Evolutionary conservation across 2,113 vertebrate species (phyloP), one percentile per base, ranked within the genome.

Genomic region (Ranitomeya variabilis): DNA sequence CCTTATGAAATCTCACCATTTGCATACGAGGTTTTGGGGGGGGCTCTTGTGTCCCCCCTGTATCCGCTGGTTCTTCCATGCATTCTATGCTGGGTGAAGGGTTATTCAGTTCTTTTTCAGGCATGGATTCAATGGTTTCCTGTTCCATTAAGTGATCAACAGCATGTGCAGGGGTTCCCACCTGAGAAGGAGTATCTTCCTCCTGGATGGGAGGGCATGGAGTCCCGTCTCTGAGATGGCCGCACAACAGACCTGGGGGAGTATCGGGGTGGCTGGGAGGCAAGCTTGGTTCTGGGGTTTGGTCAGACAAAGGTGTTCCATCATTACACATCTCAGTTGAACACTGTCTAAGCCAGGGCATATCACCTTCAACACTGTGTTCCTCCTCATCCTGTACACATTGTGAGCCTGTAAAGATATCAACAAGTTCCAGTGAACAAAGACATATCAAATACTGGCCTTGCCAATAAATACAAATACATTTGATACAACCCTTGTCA

Each of bases 261-360:
- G 87, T 89, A 19, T 89, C 81, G n/a, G 87, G 81, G 52, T 89
- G 87, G 77, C 87, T 89, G 62, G 87, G 87, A 85, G 87, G 87
- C 69, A 89, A 62, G 60, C 87, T 89, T 76, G 82, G 87, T 60
- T 89, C 87, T 57, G 87, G 87, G 45, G 87, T 89, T 79, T 78
- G 59, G 80, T 89, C 87, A 83, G 87, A 83, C 62, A 89, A 85
- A 66, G 87, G 87, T 45, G 87, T 89, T 31, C 82, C 87, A 16
- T 89, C 74, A 57, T 89, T 73, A 79, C 87, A 85, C 12, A 85
- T 69, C 26, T 89, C 87, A 14, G 77, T 54, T 15, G 87, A 73
- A 69, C 87, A 83, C 51, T 89, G 87, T 31, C 71, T 89, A 26
- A 89, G 82, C 87, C 87, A 89, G 3, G 87, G 73, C 21, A 85